Evolutionary conservation across 2,797 vertebrate species (phyloP), one percentile per base, ranked within the genome.

Genomic region (Arctocebus calabarensis): DNA sequence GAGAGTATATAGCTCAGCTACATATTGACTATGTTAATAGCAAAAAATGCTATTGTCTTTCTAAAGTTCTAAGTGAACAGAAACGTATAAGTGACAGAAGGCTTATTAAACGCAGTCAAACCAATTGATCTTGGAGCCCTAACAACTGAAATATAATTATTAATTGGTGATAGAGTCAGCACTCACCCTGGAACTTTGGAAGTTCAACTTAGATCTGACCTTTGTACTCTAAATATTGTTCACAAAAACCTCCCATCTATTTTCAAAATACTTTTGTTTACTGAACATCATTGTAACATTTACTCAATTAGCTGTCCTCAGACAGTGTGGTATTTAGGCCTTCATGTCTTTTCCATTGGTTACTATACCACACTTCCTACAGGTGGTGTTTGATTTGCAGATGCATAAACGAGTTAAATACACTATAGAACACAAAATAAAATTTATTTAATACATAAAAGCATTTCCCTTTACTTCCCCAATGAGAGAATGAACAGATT

Each of bases 1-100:
- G 32, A 81, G 7, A 68, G n/a, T 16, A 34, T 68, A 68, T 68
- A 68, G 75, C 32, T 97, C 96, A 97, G 95, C 94, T 93, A 86
- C 91, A 98, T 98, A 97, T 90, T 97, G 96, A 98, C 97, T 96
- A 94, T 57, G 95, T 97, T 97, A 98, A 97, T 97, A 98, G 68
- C 96, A 96, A 98, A 92, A 98, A 98, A 98, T 55, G 96, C 88
- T 94, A 96, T 97, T 97, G 94, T 97, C 95, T 97, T 88, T 70
- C 22, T 70, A 95, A 13, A 55, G 71, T 96, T 95, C 43, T 75
- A 23, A 68, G 87, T 94, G 87, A 75, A 59, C 84, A 81, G 82
- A 96, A 97, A 93, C 19, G 32, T 43, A 70, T 96, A 93, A 43
- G 52, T 94, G 92, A 94, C 57, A 70, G 52, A 71, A 86, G 57